Evolutionary conservation across 2,888 invertebrate genomes (phyloP).

Genomic region (Pheosia tremula): DNA sequence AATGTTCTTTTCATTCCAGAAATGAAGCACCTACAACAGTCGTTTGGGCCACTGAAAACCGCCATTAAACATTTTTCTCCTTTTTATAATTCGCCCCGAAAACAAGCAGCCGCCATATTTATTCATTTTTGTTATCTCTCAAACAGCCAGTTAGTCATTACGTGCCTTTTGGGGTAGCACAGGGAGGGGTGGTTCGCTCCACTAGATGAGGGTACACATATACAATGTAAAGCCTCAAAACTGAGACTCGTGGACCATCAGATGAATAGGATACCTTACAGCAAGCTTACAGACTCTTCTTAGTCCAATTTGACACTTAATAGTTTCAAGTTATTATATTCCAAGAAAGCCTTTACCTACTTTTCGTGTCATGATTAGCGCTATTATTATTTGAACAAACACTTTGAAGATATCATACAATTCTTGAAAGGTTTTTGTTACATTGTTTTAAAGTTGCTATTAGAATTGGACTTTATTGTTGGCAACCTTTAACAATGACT

Average conservation of each 20-base stretch:
- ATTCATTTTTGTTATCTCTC: constrained; percentile 27
- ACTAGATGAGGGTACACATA: too few species aligned
- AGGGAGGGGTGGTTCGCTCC: not conserved
- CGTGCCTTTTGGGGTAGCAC: not conserved
- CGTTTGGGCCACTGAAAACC: constrained; percentile 20
- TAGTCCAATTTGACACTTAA: too few species aligned
- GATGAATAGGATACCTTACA: too few species aligned
- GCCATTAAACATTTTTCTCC: constrained; percentile 16
- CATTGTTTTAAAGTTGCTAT: not conserved
- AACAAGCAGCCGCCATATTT: constrained; percentile 26
- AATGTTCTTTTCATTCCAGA: constrained; percentile 18
- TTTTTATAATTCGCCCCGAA: constrained; percentile 8
- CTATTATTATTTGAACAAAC: not conserved
- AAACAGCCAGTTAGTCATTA: not conserved
- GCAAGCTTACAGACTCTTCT: too few species aligned
- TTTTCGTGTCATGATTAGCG: too few species aligned
- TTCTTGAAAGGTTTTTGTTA: not conserved
- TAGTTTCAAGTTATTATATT: too few species aligned
- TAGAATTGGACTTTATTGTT: not conserved
- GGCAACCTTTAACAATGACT: constrained; percentile 7
- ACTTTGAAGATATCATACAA: too few species aligned
- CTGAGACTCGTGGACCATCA: not conserved
- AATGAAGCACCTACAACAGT: constrained; percentile 23
- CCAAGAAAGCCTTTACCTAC: too few species aligned
- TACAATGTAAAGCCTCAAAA: not conserved